Conservation (phyloP, 64 coral and sea anemone genomes). For the Montipora sp. region DNA sequence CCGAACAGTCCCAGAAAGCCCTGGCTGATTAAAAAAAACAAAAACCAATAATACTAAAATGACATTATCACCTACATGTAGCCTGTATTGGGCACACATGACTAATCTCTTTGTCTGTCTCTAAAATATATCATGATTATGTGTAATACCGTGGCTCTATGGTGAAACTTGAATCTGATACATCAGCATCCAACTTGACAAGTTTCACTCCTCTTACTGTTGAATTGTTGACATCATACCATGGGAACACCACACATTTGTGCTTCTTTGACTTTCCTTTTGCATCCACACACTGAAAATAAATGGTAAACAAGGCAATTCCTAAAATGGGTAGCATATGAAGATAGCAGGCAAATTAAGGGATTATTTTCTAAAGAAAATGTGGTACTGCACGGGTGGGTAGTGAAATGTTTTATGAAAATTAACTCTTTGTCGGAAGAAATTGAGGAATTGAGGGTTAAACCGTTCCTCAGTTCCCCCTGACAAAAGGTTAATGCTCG, state of each 20-base stretch:
- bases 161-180: constrained; percentile 10
- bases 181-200: constrained; percentile 33
- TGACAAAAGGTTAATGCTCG: too few relatives aligned
- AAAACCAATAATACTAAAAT: not conserved
- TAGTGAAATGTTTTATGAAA: too few relatives aligned
- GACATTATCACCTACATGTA: not conserved
- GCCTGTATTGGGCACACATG: not conserved
- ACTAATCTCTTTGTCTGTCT: not conserved
- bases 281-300: constrained; percentile 59
- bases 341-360: not conserved
- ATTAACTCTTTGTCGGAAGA: too few relatives aligned
- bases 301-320: not conserved
- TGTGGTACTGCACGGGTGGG: too few relatives aligned
- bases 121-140: too few relatives aligned
- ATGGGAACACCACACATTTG: constrained; percentile 69
- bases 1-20: constrained; percentile 92
- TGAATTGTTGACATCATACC: constrained; percentile 65
- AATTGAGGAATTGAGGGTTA: too few relatives aligned
- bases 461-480: too few relatives aligned
- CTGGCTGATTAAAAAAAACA: constrained; percentile 52
- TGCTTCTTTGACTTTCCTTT: constrained; percentile 50
- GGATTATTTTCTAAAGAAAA: not conserved
- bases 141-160: constrained; percentile 22
- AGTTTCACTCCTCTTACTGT: constrained; percentile 66
- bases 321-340: not conserved